Percentiles rank a stretch among this genome's conserved stretches.
These are phyloP conservation scores for Thrips palmi DNA, from an alignment of 1,140 invertebrate genomes.

Conservation along the genomic window DNA sequence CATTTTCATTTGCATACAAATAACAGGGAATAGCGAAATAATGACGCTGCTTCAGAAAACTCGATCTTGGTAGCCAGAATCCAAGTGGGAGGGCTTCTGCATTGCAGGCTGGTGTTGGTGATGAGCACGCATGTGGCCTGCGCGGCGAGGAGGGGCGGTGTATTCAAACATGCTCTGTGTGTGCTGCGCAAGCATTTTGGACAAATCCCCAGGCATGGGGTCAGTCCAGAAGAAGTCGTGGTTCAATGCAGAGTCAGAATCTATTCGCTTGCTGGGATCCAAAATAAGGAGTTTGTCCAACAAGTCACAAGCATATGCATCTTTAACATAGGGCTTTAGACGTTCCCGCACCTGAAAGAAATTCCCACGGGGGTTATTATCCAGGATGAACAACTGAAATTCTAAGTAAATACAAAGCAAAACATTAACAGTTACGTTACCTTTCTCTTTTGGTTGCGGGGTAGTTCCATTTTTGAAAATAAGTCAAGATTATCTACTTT, in stretches of 20 bases:
- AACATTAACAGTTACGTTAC: conserved; percentile 30
- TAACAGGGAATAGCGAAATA: no score
- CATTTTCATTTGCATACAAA: no score
- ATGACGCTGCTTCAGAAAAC: conserved; percentile 40
- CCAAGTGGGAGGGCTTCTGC: conserved; percentile 21
- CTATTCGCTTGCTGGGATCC: conserved; percentile 78
- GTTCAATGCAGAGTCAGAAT: conserved; percentile 85
- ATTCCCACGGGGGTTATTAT: no score
- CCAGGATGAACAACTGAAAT: no score
- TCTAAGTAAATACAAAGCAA: no score
- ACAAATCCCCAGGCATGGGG: conserved; percentile 82
- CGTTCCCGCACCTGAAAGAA: conserved; percentile 56
- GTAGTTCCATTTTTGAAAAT: conserved; percentile 79
- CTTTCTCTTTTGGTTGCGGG: conserved; percentile 79
- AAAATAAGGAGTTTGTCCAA: conserved; percentile 82
- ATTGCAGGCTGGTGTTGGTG: conserved; percentile 36
- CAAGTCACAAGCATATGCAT: conserved; percentile 80
- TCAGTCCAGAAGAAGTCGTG: conserved; percentile 98
- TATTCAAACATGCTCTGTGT: conserved; percentile 95
- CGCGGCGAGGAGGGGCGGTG: conserved; percentile 59
- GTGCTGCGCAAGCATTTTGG: conserved; percentile 84
- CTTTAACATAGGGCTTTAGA: conserved; percentile 81
- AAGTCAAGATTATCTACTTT: conserved; percentile 84
- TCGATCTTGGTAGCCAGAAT: conserved; percentile 55
- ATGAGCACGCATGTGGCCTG: conserved; percentile 46